phyloP scores from a whole-genome alignment of 2,797 vertebrate genomes.

The Microctenopoma lineatum region DNA sequence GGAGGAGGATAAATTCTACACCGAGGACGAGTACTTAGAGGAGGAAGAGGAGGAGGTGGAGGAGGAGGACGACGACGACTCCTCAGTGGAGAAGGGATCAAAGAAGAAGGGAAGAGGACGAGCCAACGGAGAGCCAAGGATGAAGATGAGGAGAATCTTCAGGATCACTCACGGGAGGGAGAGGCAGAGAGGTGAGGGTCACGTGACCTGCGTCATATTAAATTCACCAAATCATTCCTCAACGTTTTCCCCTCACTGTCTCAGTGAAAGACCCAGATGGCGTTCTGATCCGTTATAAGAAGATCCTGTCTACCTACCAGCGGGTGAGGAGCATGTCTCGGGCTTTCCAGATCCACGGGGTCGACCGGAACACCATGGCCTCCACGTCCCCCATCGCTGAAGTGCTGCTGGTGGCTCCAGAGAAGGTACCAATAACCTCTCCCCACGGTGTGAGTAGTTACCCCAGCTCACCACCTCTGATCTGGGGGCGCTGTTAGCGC shows the following conservation, averaged over 20 bases:
- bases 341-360: slow-evolving; percentile 91
- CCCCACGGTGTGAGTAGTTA: no score
- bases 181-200: slow-evolving; percentile 68
- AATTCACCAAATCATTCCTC: no score
- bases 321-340: slow-evolving; percentile 91
- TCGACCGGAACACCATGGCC: slow-evolving; percentile 92
- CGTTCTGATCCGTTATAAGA: slow-evolving; percentile 91
- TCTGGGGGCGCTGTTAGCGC: no score
- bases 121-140: slow-evolving; percentile 64
- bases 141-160: slow-evolving; percentile 85
- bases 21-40: slow-evolving; percentile 82
- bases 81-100: slow-evolving; percentile 59
- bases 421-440: slow-evolving; percentile 77
- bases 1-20: slow-evolving; percentile 82
- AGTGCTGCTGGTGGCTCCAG: slow-evolving; percentile 89
- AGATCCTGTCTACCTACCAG: slow-evolving; percentile 92
- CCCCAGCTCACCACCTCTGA: no score
- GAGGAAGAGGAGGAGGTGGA: slow-evolving; percentile 78
- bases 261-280: slow-evolving; percentile 91
- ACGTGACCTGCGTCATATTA: background rate
- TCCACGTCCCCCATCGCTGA: slow-evolving; percentile 92
- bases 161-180: slow-evolving; percentile 75
- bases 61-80: slow-evolving; percentile 64
- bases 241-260: background rate
- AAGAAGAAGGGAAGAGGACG: slow-evolving; percentile 67